Evolutionary conservation across 2,797 vertebrate genomes (phyloP).

Genomic region (Hydrolagus colliei): DNA sequence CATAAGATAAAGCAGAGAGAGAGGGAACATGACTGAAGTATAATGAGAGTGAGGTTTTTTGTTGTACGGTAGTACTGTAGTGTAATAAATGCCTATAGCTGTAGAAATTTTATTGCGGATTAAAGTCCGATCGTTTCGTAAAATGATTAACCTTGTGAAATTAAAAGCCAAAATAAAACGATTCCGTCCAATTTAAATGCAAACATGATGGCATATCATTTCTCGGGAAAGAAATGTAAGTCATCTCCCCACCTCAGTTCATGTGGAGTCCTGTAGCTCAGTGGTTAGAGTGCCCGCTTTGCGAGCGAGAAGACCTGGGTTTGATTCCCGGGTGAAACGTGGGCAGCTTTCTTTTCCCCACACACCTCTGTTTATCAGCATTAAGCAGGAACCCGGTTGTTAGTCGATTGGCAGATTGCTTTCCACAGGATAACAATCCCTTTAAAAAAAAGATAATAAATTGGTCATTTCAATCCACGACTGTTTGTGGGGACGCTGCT

Average conservation of each 20-base stretch:
- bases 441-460: too few species aligned
- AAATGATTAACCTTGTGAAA: slow-evolving; percentile 62
- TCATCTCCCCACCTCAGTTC: slow-evolving; percentile 25
- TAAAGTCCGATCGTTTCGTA: slow-evolving; percentile 63
- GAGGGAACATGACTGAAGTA: slow-evolving; percentile 50
- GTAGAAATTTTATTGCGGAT: slow-evolving; percentile 60
- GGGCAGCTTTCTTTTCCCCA: too few species aligned
- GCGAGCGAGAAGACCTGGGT: too few species aligned
- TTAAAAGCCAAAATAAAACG: slow-evolving; percentile 58
- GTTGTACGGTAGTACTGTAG: slow-evolving; percentile 53
- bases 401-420: too few species aligned
- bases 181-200: slow-evolving; percentile 62
- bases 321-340: too few species aligned
- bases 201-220: slow-evolving; percentile 48
- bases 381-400: too few species aligned
- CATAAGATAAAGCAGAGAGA: slow-evolving; percentile 53
- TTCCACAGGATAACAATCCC: too few species aligned
- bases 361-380: too few species aligned
- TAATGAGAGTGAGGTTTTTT: slow-evolving; percentile 44
- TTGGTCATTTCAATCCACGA: too few species aligned
- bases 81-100: slow-evolving; percentile 55
- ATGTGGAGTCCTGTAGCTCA: too few species aligned
- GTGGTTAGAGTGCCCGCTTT: too few species aligned
- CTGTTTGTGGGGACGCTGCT: too few species aligned
- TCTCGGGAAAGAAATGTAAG: slow-evolving; percentile 34